Evolutionary conservation across 2,113 vertebrate species (phyloP).

Genomic region (Odobenus rosmarus): DNA sequence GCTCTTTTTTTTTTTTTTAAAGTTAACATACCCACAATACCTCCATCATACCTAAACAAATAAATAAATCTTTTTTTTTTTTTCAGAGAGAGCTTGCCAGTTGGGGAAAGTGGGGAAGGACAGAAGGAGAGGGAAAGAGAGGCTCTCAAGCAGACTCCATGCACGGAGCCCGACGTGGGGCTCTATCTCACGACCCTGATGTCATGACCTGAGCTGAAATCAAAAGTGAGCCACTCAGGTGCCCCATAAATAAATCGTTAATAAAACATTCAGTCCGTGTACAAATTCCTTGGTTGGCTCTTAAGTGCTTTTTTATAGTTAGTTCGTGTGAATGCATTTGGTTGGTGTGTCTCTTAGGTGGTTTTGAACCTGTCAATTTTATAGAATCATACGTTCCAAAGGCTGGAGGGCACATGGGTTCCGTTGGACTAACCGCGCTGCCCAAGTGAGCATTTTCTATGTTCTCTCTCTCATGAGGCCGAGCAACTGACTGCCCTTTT

Average conservation of each 20-base stretch:
- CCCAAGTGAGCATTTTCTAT: not conserved
- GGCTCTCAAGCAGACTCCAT: not conserved
- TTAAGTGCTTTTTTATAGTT: not conserved
- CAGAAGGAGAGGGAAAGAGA: not conserved
- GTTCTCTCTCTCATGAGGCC: not conserved
- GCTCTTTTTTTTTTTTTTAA: not conserved
- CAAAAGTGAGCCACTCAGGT: not conserved
- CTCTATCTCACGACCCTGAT: too few species aligned
- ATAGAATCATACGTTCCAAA: not conserved
- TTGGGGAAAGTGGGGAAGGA: not conserved
- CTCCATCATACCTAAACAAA: not conserved
- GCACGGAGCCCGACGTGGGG: not conserved
- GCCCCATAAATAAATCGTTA: not conserved
- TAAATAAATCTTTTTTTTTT: not conserved
- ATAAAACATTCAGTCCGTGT: not conserved
- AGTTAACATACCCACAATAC: not conserved
- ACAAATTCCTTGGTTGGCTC: not conserved
- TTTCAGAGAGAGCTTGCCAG: not conserved
- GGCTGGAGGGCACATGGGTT: not conserved
- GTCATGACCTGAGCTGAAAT: not conserved
- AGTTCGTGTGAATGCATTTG: not conserved
- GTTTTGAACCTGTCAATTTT: not conserved
- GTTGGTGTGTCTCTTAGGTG: not conserved
- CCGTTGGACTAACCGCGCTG: not conserved
- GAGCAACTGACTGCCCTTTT: not conserved